These are phyloP conservation scores for Chrysotoxum bicinctum DNA, from an alignment of 2,888 invertebrate species.

Conservation along the genomic window DNA sequence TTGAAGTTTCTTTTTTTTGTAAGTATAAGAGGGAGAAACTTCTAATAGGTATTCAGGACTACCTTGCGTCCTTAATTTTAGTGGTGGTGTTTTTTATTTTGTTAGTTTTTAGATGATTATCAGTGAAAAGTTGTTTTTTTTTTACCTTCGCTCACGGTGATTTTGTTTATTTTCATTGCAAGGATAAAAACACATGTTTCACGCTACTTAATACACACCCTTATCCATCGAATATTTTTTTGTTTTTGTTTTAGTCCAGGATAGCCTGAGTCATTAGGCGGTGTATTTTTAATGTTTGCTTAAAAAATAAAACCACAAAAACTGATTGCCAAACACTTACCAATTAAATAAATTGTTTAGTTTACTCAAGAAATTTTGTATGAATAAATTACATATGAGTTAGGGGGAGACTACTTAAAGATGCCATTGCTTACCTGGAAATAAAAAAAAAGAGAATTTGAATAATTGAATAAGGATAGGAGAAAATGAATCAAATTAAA, in stretches of 20 bases:
- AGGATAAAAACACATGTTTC: slow-evolving; percentile 7
- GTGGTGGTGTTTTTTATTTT: slow-evolving; percentile 3
- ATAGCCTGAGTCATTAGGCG: background rate
- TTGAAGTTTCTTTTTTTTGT: slow-evolving; percentile 12
- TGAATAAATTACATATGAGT: slow-evolving; percentile 2
- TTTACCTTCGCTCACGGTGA: slow-evolving; percentile 9
- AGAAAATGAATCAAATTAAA: background rate
- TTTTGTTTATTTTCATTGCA: slow-evolving; percentile 19
- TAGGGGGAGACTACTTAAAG: background rate
- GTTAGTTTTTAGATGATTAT: slow-evolving; percentile 14
- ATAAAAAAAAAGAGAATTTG: background rate
- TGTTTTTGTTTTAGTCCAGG: background rate
- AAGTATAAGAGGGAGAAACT: slow-evolving; percentile 7
- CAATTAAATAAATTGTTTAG: slow-evolving; percentile 15
- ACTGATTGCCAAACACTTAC: slow-evolving; percentile 26
- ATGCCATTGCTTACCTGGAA: background rate
- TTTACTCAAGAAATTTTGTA: background rate
- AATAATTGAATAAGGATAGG: background rate
- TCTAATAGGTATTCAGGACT: background rate
- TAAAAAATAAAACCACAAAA: slow-evolving; percentile 10
- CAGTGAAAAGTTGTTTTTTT: slow-evolving; percentile 10
- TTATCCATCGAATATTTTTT: background rate
- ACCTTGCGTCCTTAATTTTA: slow-evolving; percentile 4
- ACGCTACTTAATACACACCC: slow-evolving; percentile 18
- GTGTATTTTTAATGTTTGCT: background rate